Conservation (phyloP, 2,797 vertebrate species). For the Mycteria americana region DNA sequence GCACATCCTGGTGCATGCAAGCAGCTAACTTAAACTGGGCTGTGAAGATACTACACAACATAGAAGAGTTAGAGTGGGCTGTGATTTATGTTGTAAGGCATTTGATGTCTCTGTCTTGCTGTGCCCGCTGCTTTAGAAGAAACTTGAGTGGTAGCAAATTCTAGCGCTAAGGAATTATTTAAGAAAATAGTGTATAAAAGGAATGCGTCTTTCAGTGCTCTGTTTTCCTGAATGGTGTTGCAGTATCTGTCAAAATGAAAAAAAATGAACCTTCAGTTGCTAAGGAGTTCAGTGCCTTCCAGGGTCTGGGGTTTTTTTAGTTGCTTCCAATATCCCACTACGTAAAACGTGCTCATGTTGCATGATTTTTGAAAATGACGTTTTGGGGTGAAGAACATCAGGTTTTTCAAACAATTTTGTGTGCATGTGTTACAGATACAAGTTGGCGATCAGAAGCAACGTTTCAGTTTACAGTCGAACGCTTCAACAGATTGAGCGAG, state of each 20-base stretch:
- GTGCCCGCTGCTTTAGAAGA: neutral
- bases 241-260: neutral
- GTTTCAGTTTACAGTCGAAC: conserved; percentile 96
- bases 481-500: conserved; percentile 96
- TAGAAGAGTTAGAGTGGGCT: neutral
- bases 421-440: conserved; percentile 83
- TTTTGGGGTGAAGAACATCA: neutral
- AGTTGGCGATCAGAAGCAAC: conserved; percentile 99
- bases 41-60: neutral
- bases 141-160: neutral
- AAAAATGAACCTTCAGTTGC: neutral
- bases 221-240: neutral
- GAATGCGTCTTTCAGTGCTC: rapidly evolving
- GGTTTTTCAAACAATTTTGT: neutral
- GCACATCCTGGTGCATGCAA: neutral
- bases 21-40: neutral
- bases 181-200: neutral
- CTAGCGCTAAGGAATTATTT: neutral
- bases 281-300: neutral
- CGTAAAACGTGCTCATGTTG: rapidly evolving
- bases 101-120: neutral
- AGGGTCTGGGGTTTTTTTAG: neutral
- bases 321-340: neutral
- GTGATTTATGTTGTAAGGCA: neutral
- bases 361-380: neutral